Evolutionary conservation across 1,140 invertebrate genomes (phyloP).

Genomic region (Drosophila bocqueti): DNA sequence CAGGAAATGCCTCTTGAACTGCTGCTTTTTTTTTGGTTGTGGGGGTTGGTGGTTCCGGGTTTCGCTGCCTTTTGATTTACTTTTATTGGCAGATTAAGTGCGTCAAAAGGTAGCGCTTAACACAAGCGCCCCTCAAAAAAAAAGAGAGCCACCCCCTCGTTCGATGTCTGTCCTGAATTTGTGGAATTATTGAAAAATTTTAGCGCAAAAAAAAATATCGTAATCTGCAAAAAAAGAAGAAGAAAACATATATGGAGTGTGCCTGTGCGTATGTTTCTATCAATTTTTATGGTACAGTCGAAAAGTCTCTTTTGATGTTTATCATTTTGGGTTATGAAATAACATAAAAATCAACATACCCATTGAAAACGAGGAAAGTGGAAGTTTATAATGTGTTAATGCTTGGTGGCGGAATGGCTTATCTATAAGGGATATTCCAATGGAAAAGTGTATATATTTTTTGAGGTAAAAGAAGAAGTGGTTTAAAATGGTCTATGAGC

Average conservation of each 20-base stretch:
- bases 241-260: conserved; percentile 25
- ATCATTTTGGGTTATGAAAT: conserved; percentile 68
- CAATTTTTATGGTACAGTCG: conserved; percentile 74
- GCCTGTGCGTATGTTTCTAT: conserved; percentile 55
- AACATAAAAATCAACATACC: conserved; percentile 23
- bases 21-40: conserved; percentile 31
- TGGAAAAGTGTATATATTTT: neutral
- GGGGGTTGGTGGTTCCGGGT: conserved; percentile 49
- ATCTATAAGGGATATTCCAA: conserved; percentile 1
- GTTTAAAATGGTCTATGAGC: neutral
- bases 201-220: conserved; percentile 35
- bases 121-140: conserved; percentile 37
- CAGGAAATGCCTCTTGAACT: conserved; percentile 83
- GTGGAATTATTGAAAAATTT: conserved; percentile 67
- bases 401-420: conserved; percentile 17
- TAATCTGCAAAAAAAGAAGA: conserved; percentile 14
- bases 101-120: conserved; percentile 76
- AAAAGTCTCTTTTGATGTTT: conserved; percentile 74
- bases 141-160: conserved; percentile 13
- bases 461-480: neutral
- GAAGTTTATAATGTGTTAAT: conserved; percentile 48
- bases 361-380: conserved; percentile 14
- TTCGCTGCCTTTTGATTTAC: conserved; percentile 79
- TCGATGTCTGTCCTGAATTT: conserved; percentile 44
- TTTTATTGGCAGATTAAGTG: conserved; percentile 84